phyloP scores from a whole-genome alignment of 2,888 invertebrate genomes.

The Ephialtes manifestator region DNA sequence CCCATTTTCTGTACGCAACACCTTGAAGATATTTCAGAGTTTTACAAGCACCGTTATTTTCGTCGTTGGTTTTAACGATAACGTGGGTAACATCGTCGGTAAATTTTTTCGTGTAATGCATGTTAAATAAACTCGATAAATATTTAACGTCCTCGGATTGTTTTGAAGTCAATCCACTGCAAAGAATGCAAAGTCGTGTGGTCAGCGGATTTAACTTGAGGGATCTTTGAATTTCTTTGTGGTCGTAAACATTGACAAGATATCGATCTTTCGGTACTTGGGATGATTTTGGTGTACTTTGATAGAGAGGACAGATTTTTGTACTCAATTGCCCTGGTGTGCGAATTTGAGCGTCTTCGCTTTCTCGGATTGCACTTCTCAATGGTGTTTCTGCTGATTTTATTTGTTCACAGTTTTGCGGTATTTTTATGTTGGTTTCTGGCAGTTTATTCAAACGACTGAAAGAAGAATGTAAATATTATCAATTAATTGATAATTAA shows the following conservation, averaged over 20 bases:
- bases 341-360: constrained; percentile 26
- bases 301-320: constrained; percentile 70
- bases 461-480: neutral
- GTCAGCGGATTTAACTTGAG: neutral
- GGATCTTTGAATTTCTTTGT: neutral
- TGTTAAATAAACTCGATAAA: constrained; percentile 71
- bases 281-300: constrained; percentile 77
- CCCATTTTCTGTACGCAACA: constrained; percentile 78
- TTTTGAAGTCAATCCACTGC: constrained; percentile 72
- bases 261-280: neutral
- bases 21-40: constrained; percentile 82
- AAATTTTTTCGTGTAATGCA: constrained; percentile 73
- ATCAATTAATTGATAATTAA: too few species aligned
- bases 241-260: neutral
- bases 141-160: constrained; percentile 72
- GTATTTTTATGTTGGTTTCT: neutral
- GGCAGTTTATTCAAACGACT: neutral
- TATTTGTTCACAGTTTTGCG: neutral
- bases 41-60: constrained; percentile 72
- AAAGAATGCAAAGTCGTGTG: constrained; percentile 71
- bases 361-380: neutral
- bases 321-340: constrained; percentile 49
- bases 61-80: constrained; percentile 73
- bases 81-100: constrained; percentile 77
- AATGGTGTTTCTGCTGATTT: neutral